Evolutionary conservation across 2,888 invertebrate species (phyloP).

Genomic region (Dryobotodes eremita): DNA sequence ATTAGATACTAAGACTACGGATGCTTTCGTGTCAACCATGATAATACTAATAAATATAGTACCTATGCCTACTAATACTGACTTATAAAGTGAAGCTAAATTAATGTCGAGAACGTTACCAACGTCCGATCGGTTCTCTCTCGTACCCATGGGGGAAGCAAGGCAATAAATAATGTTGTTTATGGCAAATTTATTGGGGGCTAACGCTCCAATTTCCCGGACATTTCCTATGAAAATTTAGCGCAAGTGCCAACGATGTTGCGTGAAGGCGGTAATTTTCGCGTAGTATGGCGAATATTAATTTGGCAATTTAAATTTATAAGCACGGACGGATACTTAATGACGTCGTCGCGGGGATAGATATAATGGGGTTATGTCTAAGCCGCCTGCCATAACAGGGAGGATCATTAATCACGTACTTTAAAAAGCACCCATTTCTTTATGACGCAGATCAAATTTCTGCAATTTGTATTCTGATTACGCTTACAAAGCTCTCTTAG

Average conservation of each 20-base stretch:
- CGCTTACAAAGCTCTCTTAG: neutral
- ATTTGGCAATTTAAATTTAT: conserved; percentile 61
- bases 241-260: conserved; percentile 47
- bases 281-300: conserved; percentile 48
- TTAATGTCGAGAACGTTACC: neutral
- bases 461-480: conserved; percentile 4
- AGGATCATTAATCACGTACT: conserved; percentile 26
- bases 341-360: conserved; percentile 40
- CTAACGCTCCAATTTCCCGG: conserved; percentile 42
- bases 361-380: conserved; percentile 35
- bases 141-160: conserved; percentile 22
- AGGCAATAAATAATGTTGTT: conserved; percentile 46
- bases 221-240: conserved; percentile 40
- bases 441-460: neutral
- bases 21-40: conserved; percentile 13
- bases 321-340: conserved; percentile 52
- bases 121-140: conserved; percentile 11
- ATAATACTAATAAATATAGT: conserved; percentile 1
- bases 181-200: conserved; percentile 42
- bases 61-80: neutral
- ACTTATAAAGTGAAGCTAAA: neutral
- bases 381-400: conserved; percentile 9
- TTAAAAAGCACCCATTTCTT: neutral
- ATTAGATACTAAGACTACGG: conserved; percentile 24
- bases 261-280: conserved; percentile 55